Conservation (phyloP, 2,113 vertebrate genomes). For the Pipa parva region DNA sequence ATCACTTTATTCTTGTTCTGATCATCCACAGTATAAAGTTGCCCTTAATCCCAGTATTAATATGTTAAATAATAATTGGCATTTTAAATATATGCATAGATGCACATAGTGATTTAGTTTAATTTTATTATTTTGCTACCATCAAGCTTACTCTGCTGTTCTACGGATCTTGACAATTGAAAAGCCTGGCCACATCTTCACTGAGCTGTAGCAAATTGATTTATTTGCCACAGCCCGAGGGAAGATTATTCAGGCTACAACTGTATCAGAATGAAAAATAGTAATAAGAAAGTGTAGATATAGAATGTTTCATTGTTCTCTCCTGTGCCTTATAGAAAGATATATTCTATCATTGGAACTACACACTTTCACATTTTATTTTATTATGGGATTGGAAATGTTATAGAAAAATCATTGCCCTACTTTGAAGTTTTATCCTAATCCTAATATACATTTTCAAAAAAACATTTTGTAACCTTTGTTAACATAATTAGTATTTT, state of each 20-base stretch:
- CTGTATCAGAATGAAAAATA: slow-evolving; percentile 27
- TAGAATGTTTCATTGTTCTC: slow-evolving; percentile 26
- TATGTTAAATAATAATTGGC: no score
- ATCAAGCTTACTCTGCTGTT: neutral
- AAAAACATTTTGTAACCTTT: no score
- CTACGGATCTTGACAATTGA: neutral
- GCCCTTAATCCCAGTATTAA: no score
- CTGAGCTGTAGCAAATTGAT: slow-evolving; percentile 13
- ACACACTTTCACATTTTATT: neutral
- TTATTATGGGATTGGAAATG: neutral
- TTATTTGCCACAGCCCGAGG: slow-evolving; percentile 4
- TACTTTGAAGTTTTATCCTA: neutral
- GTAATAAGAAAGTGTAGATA: slow-evolving; percentile 32
- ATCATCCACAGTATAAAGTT: no score
- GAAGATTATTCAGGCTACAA: slow-evolving; percentile 9
- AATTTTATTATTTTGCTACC: neutral
- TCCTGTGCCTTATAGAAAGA: slow-evolving; percentile 6
- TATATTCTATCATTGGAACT: slow-evolving; percentile 12
- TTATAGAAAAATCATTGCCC: slow-evolving; percentile 1
- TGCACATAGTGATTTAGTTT: neutral
- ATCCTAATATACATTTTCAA: no score
- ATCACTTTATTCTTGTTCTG: no score
- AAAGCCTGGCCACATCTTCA: slow-evolving; percentile 4
- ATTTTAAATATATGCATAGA: no score
- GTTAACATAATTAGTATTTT: no score